Conservation (phyloP, 2,888 invertebrate species). For the Cerastoderma edule region DNA sequence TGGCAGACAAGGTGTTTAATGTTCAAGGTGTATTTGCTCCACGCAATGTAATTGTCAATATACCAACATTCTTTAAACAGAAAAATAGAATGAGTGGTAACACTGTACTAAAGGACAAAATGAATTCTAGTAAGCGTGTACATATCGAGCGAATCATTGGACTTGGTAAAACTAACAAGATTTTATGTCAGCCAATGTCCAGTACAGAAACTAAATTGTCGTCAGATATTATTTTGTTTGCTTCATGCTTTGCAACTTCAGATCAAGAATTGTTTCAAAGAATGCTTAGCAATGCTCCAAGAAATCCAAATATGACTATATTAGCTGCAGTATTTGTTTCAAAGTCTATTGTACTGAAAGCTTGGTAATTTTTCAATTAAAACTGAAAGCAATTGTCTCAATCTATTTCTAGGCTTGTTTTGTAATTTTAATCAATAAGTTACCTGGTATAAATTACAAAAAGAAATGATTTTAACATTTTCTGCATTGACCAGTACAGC, state of each 20-base stretch:
- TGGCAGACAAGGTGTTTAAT: slow-evolving; percentile 62
- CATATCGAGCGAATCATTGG: slow-evolving; percentile 56
- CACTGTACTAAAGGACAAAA: slow-evolving; percentile 49
- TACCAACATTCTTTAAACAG: slow-evolving; percentile 59
- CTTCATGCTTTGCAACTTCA: slow-evolving; percentile 60
- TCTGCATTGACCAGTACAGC: no score
- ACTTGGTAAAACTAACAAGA: slow-evolving; percentile 46
- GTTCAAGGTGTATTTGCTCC: slow-evolving; percentile 58
- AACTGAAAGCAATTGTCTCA: no score
- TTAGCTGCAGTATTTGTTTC: no score
- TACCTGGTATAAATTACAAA: no score
- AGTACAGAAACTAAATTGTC: slow-evolving; percentile 50
- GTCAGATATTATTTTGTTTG: slow-evolving; percentile 45
- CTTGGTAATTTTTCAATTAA: no score
- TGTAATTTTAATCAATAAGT: no score
- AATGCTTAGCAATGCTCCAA: slow-evolving; percentile 42
- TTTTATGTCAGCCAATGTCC: slow-evolving; percentile 38
- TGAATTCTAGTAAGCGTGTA: slow-evolving; percentile 54
- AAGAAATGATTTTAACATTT: no score
- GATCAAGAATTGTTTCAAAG: slow-evolving; percentile 39
- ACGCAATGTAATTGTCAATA: slow-evolving; percentile 48
- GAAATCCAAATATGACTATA: no score
- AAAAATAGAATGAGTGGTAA: slow-evolving; percentile 47
- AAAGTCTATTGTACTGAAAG: no score
- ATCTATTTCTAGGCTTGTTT: no score